These are phyloP conservation scores for Oscheius sp. DNA, from an alignment of 2,888 invertebrate genomes.

Conservation along the genomic window DNA sequence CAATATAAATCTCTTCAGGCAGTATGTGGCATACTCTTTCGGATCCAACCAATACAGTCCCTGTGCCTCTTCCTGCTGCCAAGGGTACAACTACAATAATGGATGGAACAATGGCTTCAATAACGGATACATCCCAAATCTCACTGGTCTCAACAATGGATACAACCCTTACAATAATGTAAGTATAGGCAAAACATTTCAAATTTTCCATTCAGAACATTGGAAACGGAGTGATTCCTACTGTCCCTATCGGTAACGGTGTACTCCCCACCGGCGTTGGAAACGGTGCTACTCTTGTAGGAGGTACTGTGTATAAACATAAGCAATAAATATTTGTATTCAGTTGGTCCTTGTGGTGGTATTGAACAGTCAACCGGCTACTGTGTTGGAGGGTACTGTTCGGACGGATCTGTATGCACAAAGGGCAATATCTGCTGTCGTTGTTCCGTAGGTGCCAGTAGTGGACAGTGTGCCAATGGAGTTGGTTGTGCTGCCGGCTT, in stretches of 20 bases:
- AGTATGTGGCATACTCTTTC: slow-evolving; percentile 55
- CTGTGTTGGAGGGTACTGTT: slow-evolving; percentile 49
- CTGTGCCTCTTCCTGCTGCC: slow-evolving; percentile 57
- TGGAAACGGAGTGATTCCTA: background rate
- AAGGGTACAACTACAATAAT: slow-evolving; percentile 27
- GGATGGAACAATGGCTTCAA: background rate
- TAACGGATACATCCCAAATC: slow-evolving; percentile 40
- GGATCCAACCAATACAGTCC: slow-evolving; percentile 54
- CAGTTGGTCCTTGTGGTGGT: slow-evolving; percentile 39
- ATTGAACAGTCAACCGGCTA: slow-evolving; percentile 45
- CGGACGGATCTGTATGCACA: slow-evolving; percentile 46
- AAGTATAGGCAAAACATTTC: background rate
- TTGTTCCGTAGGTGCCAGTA: slow-evolving; percentile 49
- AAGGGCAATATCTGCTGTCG: slow-evolving; percentile 57
- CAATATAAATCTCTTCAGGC: slow-evolving; percentile 37
- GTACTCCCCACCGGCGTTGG: too few species aligned
- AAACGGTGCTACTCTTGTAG: too few species aligned
- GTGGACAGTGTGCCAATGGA: slow-evolving; percentile 39
- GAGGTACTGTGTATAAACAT: too few species aligned
- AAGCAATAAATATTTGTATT: background rate
- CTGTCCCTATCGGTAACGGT: background rate
- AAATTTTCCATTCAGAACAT: background rate
- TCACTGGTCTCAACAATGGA: background rate
- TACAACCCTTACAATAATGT: slow-evolving; percentile 34
- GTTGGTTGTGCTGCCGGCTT: slow-evolving; percentile 47